A percentile compares a stretch with the other conserved stretches of the same genome.
These are phyloP conservation scores for Boloria selene DNA, from an alignment of 2,888 invertebrate species.

Conservation along the genomic window DNA sequence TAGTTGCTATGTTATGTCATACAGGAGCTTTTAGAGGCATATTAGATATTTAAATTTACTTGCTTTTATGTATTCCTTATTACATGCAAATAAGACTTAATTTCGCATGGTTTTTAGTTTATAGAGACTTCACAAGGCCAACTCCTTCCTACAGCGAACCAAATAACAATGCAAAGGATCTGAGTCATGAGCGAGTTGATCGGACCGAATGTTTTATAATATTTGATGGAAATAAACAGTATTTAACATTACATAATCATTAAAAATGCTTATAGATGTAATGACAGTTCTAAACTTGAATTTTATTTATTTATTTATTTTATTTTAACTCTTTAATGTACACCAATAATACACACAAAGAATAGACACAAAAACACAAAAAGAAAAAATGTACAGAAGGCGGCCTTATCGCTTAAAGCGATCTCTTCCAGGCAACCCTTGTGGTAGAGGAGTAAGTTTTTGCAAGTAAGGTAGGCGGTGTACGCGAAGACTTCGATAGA, in stretches of 20 bases:
- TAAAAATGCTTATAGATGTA: background rate
- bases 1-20: constrained; percentile 21
- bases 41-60: background rate
- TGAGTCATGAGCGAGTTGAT: constrained; percentile 48
- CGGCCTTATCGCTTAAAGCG: too few species aligned
- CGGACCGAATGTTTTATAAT: constrained; percentile 17
- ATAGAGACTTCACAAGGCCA: constrained; percentile 56
- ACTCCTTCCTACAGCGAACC: constrained; percentile 65
- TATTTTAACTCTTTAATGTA: too few species aligned
- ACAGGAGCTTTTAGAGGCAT: constrained; percentile 19
- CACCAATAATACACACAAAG: too few species aligned
- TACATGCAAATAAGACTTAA: constrained; percentile 1
- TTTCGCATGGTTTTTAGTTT: background rate
- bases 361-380: too few species aligned
- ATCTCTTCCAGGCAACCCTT: too few species aligned
- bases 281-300: background rate
- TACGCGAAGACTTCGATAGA: too few species aligned
- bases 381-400: too few species aligned
- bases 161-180: constrained; percentile 55
- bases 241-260: background rate
- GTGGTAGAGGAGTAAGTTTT: too few species aligned
- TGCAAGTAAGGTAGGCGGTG: too few species aligned
- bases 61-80: constrained; percentile 6
- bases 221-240: constrained; percentile 10
- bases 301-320: too few species aligned